Base-by-base conservation (phyloP, 2,113 vertebrate genomes). In the Sander vitreus region DNA sequence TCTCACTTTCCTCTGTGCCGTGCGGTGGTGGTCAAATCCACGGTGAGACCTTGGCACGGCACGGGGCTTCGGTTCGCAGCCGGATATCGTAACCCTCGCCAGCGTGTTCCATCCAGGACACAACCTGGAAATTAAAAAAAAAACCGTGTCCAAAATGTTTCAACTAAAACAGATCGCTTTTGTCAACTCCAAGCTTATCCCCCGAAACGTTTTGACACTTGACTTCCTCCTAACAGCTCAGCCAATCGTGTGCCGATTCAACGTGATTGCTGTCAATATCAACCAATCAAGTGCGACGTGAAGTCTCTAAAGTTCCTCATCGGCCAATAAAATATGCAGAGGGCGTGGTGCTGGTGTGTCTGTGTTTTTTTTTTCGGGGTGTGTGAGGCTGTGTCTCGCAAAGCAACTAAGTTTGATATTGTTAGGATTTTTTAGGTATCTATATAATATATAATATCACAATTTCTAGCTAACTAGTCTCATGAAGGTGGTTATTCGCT, bases 211-310 rank as follows among this genome's bases (percentile, higher is more conserved):
- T 92, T 83, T 93, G 93, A 91, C 81, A 87, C 88, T 90, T 87
- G 91, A 94, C 94, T 95, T 94, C 91, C 91, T 92, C 84, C 78
- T 86, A 83, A 43, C 23, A 51, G 36, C 57, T 85, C 76, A 81
- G 45, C 92, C 93, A 92, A 93, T 94, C 83, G 19, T 5, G 39
- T 63, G 54, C 45, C 72, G 50, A 53, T 1, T 51, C 25, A 0
- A 53, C 0, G 2, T 92, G 88, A 95, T 50, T 90, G 94, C 87
- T 39, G 59, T 69, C 14, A 11, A 15, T 0, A 3, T 60, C 4
- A 70, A 62, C 95, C 94, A 95, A 95, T 90, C 66, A 87, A 3
- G 0, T 21, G 16, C n/a, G 19, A 51, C 9, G 6, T 51, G 6
- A 16, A 54, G 43, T 79, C 66, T 65, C 25, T 27, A 45, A 53